Base-by-base conservation (phyloP, 37 sponge, comb jelly and placozoan genomes). In the Spongilla lacustris region DNA sequence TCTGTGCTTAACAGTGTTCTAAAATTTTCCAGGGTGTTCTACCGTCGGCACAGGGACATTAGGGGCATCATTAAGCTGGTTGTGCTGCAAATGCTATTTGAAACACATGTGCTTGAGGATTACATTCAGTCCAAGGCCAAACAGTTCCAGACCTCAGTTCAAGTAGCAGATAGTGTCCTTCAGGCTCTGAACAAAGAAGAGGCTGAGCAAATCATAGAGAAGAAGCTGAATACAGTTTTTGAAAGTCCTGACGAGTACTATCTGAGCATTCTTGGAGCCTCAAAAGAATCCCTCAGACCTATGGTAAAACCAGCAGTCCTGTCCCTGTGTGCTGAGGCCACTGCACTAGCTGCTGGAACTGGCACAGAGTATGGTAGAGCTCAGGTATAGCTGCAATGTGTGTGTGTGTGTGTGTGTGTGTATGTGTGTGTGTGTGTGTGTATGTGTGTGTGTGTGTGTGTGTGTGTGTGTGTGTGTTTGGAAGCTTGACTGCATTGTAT, bases 321-420 rank as follows among this genome's bases (percentile, higher is more conserved):
- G 11, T 89, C 92, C 19, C 83, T 95, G 32, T 89, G 94, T 85
- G 94, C 93, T 36, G 96, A 95, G 36, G 31, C 89, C 34, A 89
- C 91, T 32, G 89, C 93, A 4, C 79, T 74, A 17, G 86, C 58
- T 58, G 58, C 58, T 58, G 58, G 58, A 14, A 80, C 33, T 4
- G 28, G 69, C 11, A 1, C 32, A 32, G 80, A 86, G 9, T 8
- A 35, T 2, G 67, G 33, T 24, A 33, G 14, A 36, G 76, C 48
- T 72, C 71, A 84, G 75, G 84, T 75, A 66, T 24, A 22, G 11
- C 12, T 25, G 9, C 24, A 27, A n/a, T n/a, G 33, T 27, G 68
- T 58, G 58, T 8, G 68, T 21, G 28, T 14, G 24, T 58, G 22
- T 27, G 49, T 17, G 38, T 26, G n/a, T n/a, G n/a, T 41, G 78